Percentiles rank a stretch among this genome's conserved stretches.
Evolutionary conservation across 2,797 vertebrate species (phyloP).

Genomic region (Anguilla marmorata): DNA sequence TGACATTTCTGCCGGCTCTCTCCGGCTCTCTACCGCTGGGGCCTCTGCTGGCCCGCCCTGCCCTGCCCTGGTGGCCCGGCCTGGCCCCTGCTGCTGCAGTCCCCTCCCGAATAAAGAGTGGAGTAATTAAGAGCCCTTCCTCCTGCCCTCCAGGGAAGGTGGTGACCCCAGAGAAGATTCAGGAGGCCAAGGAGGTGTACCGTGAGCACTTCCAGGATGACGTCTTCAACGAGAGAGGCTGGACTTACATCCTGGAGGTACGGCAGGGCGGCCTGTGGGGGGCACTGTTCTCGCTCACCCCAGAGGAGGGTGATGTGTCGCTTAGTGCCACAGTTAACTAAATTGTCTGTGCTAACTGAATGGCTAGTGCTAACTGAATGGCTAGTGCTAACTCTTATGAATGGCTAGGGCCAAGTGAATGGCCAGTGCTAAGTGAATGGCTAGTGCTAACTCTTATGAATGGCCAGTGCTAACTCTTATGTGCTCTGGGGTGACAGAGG

Average conservation of each 20-base stretch:
- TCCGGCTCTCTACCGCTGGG: too few species aligned
- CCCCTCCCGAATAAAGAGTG: not conserved
- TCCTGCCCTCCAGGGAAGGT: constrained; percentile 82
- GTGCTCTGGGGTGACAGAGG: constrained; percentile 72
- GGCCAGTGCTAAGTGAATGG: not conserved
- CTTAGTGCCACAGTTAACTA: not conserved
- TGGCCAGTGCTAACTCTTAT: not conserved
- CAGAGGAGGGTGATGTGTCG: not conserved
- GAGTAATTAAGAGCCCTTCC: not conserved
- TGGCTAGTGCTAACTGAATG: too few species aligned
- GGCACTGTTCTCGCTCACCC: not conserved
- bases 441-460: too few species aligned
- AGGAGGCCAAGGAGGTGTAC: constrained; percentile 97
- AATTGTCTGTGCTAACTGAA: not conserved
- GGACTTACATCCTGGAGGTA: constrained; percentile 98
- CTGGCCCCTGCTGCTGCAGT: not conserved
- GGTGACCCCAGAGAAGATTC: constrained; percentile 94
- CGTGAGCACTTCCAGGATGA: constrained; percentile 98
- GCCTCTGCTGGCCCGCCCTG: too few species aligned
- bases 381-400: too few species aligned
- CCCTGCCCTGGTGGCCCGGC: not conserved
- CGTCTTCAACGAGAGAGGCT: constrained; percentile 97
- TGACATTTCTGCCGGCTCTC: not conserved
- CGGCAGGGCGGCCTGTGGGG: not conserved
- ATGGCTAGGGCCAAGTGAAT: too few species aligned